Evolutionary conservation across 30 jellyfish, hydroid and myxozoan species (phyloP), one percentile per base, ranked within the genome.

Genomic region (Aurelia coerulea): DNA sequence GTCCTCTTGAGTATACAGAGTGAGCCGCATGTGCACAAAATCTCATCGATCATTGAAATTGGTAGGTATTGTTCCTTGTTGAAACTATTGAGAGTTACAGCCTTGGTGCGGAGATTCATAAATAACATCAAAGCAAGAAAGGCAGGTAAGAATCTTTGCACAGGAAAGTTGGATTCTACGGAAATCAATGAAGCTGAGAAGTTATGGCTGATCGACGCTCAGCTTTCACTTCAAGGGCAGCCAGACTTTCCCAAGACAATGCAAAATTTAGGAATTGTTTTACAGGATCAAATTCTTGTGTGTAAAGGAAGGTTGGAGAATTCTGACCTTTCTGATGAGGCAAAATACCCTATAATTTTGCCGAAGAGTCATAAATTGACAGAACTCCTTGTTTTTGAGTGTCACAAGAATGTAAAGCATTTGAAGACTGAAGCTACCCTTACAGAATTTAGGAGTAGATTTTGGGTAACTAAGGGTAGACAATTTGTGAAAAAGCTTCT

Each of bases 401-500:
- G 78, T 67, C 78, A 67, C 41, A 67, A 15, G 18, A 67, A 31
- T 13, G 32, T 67, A 1, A 67, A 29, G 18, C 78, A 17, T 29
- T 67, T 67, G 78, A 67, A 67, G 53, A 31, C 32, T 0, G 17
- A 2, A 67, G 18, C 49, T 3, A 67, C 78, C 32, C 1, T 67
- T 13, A 31, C 78, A 29, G 78, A 67, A 67, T 16, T 67, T 13
- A 17, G 53, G 7, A 67, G 35, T 29, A 1, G 32, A 35, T 67
- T 13, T 35, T 67, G 78, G 78, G 32, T 67, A 3, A 13, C 78
- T 14, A 16, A 35, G n/a, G 78, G 78, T 13, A 16, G 49, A 6
- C 78, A 67, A 67, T 29, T 67, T 16, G 78, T 67, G 53, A 67
- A 67, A 59, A 67, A 67, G 53, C 18, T 67, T 67, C 41, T 67